A percentile compares a stretch with the other conserved stretches of the same genome.
Conservation (phyloP, 1,140 invertebrate species). For the Trigoniulus corallinus region DNA sequence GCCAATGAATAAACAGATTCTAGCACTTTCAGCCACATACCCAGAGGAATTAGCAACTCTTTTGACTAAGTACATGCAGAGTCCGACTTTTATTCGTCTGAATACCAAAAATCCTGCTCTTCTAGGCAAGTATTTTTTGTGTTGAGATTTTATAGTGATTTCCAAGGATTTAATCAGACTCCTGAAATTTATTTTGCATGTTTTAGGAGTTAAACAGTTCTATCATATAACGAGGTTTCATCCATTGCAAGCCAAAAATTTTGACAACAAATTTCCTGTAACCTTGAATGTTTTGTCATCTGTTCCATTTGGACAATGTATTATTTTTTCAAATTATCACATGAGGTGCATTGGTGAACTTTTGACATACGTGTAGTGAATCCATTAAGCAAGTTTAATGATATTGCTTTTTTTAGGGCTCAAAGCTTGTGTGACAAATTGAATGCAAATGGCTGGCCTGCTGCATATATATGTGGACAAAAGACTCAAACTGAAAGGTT, state of each 20-base stretch:
- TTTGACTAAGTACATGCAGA: slow-evolving; percentile 58
- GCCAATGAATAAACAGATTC: slow-evolving; percentile 64
- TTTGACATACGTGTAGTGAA: not conserved
- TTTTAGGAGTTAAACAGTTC: slow-evolving; percentile 25
- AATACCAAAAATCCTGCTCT: slow-evolving; percentile 31
- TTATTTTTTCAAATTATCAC: slow-evolving; percentile 82
- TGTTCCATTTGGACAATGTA: slow-evolving; percentile 66
- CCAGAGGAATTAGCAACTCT: slow-evolving; percentile 51
- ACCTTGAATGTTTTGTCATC: slow-evolving; percentile 49
- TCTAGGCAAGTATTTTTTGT: slow-evolving; percentile 23
- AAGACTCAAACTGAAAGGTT: slow-evolving; percentile 61
- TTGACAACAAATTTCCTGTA: slow-evolving; percentile 46
- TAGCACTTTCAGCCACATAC: slow-evolving; percentile 90
- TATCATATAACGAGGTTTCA: slow-evolving; percentile 20
- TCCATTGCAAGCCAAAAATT: slow-evolving; percentile 19
- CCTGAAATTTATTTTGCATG: not conserved
- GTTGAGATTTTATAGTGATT: not conserved
- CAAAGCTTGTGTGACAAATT: slow-evolving; percentile 54
- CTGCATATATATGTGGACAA: slow-evolving; percentile 50
- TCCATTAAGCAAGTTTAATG: slow-evolving; percentile 6
- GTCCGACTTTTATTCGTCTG: slow-evolving; percentile 52
- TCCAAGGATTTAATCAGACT: not conserved
- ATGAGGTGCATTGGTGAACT: slow-evolving; percentile 32
- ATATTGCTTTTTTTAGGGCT: slow-evolving; percentile 19
- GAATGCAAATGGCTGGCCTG: slow-evolving; percentile 46